Evolutionary conservation across 2,797 vertebrate genomes (phyloP).

Genomic region (Neosilurus hyrtlii): DNA sequence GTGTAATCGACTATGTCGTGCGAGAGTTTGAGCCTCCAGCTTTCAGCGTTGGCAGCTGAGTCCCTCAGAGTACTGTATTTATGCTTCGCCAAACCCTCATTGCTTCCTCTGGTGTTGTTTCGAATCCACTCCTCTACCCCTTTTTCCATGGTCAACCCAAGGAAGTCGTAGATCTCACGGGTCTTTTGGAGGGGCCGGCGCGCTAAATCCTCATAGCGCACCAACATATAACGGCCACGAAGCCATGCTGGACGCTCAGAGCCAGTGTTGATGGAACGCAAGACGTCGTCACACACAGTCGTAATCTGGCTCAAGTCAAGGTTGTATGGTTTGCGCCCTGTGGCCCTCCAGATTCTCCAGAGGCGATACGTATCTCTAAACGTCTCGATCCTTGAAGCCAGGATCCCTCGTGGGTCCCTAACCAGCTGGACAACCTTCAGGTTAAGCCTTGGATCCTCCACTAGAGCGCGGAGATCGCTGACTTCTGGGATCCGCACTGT

Average conservation of each 20-base stretch:
- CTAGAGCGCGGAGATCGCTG: constrained; percentile 79
- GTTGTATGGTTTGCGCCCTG: constrained; percentile 85
- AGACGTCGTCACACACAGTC: constrained; percentile 85
- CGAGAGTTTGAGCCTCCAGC: constrained; percentile 88
- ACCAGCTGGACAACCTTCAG: constrained; percentile 91
- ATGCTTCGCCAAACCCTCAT: constrained; percentile 78
- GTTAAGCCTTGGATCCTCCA: constrained; percentile 86
- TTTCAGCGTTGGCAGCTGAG: constrained; percentile 87
- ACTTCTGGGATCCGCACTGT: constrained; percentile 86
- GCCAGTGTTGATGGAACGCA: constrained; percentile 81
- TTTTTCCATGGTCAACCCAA: constrained; percentile 80
- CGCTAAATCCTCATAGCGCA: constrained; percentile 90
- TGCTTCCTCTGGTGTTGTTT: constrained; percentile 86
- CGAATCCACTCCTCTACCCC: constrained; percentile 85
- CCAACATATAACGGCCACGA: constrained; percentile 87
- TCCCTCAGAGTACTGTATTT: constrained; percentile 88
- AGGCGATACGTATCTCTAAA: constrained; percentile 89
- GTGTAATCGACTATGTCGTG: constrained; percentile 87
- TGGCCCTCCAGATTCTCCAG: constrained; percentile 90
- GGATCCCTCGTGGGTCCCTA: constrained; percentile 85
- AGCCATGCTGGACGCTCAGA: constrained; percentile 81
- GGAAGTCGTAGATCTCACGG: constrained; percentile 84
- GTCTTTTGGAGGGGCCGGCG: constrained; percentile 86
- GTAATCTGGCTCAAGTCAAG: constrained; percentile 85
- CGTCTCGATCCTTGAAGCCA: constrained; percentile 88